Evolutionary conservation across 1,140 invertebrate genomes (phyloP), one percentile per base, ranked within the genome.

Genomic region (Zaprionus lachaisei): DNA sequence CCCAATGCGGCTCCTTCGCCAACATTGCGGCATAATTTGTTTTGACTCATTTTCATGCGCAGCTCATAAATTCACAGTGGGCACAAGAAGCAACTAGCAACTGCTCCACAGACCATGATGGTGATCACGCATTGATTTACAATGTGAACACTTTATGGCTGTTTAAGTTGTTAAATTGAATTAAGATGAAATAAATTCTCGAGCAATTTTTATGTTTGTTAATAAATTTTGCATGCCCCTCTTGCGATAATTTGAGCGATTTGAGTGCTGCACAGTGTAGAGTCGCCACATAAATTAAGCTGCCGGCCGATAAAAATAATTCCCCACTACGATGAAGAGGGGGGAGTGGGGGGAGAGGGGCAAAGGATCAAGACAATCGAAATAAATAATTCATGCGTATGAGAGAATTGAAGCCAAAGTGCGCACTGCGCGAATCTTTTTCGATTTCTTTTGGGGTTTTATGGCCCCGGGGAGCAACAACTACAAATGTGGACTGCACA

Each of bases 81-180:
- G 57, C 67, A 24, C 47, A 64, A 77, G 55, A 34, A 69, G 57
- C 66, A 69, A 44, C 62, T 44, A 62, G 60, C 24, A 61, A 22
- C 9, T 62, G 60, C 28, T 34, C 11, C 49, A 12, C 22, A 63
- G 41, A 47, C 15, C 41, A 79, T 72, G 57, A 72, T 72, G 70
- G 57, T 73, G 72, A 63, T 71, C 67, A 78, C 62, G 67, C 73
- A 79, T 85, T 90, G 90, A 92, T 92, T 92, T 92, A 92, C 90
- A 78, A 92, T 92, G 90, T 92, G 90, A 92, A 92, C 91, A 92
- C 90, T 92, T 92, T 92, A 92, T 87, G 90, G 90, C 83, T 92
- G 90, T 92, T 92, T 92, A 92, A 92, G 90, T 92, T 92, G 90
- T 92, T 92, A 92, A 92, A 92, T 92, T 92, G 90, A 92, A 92